Evolutionary conservation across 1,140 invertebrate genomes (phyloP).

Genomic region (Heliconius melpomene): DNA sequence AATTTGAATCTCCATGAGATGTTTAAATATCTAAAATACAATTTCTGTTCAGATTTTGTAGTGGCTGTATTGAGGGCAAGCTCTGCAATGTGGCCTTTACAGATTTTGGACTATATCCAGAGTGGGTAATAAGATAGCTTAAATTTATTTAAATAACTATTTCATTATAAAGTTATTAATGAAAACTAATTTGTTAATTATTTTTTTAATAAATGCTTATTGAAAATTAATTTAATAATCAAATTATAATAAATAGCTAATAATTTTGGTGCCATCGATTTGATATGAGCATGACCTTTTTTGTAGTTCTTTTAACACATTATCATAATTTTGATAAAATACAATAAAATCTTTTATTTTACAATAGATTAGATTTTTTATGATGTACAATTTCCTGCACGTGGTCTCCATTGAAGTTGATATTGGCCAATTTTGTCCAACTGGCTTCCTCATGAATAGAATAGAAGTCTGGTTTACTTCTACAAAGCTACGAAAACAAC

Average conservation of each 20-base stretch:
- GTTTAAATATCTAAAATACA: background rate
- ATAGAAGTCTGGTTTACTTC: background rate
- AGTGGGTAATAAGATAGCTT: background rate
- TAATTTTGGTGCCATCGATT: too few species aligned
- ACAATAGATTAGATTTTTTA: background rate
- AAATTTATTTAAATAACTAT: too few species aligned
- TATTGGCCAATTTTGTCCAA: constrained; percentile 5
- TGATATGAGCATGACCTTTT: too few species aligned
- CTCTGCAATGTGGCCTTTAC: background rate
- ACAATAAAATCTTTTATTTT: background rate
- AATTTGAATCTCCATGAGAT: background rate
- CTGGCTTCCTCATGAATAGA: background rate
- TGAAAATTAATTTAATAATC: too few species aligned
- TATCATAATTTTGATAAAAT: too few species aligned
- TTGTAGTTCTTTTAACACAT: too few species aligned
- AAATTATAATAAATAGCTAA: too few species aligned
- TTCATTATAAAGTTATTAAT: too few species aligned
- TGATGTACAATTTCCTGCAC: background rate
- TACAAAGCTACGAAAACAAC: background rate
- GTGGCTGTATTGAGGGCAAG: background rate
- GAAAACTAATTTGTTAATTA: too few species aligned
- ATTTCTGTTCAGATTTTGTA: background rate
- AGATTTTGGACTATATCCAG: background rate
- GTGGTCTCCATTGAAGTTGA: background rate
- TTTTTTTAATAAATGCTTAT: too few species aligned